These are phyloP conservation scores for Melinaea marsaeus DNA, from an alignment of 2,888 invertebrate genomes.

Conservation along the genomic window DNA sequence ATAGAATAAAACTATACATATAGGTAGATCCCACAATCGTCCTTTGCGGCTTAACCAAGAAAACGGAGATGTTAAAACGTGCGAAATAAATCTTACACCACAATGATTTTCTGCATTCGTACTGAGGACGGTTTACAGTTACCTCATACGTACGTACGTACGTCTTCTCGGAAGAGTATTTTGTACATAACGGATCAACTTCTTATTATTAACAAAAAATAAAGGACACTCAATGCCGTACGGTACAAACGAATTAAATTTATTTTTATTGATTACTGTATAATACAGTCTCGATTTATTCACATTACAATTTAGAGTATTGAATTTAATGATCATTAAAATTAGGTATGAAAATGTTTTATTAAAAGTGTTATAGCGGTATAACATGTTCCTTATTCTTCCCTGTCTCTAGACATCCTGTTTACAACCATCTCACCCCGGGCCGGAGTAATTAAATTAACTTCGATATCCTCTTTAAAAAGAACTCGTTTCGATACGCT, in stretches of 20 bases:
- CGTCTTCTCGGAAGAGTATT: constrained; percentile 49
- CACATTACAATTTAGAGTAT: too few relatives aligned
- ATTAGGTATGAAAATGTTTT: too few relatives aligned
- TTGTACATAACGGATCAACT: constrained; percentile 25
- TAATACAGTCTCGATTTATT: background rate
- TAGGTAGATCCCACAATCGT: too few relatives aligned
- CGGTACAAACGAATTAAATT: constrained; percentile 1
- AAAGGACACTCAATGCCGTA: constrained; percentile 29
- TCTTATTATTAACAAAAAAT: constrained; percentile 23
- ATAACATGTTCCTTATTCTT: constrained; percentile 14
- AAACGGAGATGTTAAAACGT: background rate
- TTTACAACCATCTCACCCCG: constrained; percentile 6
- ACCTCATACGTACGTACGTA: constrained; percentile 50
- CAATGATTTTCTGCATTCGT: constrained; percentile 41
- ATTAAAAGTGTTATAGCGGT: too few relatives aligned
- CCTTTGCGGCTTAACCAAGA: too few relatives aligned
- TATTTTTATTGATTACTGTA: background rate
- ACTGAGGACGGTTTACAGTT: constrained; percentile 45
- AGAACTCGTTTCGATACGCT: constrained; percentile 16
- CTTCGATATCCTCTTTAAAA: constrained; percentile 40
- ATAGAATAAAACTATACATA: too few relatives aligned
- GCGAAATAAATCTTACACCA: constrained; percentile 6
- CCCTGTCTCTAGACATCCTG: constrained; percentile 13
- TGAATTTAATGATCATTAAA: too few relatives aligned
- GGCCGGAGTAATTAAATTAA: constrained; percentile 40